phyloP scores from a whole-genome alignment of 2,888 invertebrate species.

The Troides oblongomaculatus region DNA sequence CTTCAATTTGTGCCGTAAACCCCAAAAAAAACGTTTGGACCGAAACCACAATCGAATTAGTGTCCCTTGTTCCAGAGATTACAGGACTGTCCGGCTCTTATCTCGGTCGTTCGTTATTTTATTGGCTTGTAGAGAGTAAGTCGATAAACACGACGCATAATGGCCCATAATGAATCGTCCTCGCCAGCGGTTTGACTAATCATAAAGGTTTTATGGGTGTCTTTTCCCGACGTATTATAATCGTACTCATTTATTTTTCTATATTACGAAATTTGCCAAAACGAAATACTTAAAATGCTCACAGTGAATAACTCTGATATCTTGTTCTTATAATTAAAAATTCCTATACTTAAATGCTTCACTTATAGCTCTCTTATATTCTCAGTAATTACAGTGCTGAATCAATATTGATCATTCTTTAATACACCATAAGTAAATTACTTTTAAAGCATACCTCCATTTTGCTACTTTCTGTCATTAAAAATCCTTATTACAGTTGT shows the following conservation, averaged over 20 bases:
- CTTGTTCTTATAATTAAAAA: background rate
- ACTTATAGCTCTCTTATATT: background rate
- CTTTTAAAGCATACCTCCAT: no score
- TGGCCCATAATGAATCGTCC: conserved; percentile 79
- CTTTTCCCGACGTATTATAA: conserved; percentile 50
- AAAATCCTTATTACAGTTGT: no score
- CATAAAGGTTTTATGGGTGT: conserved; percentile 78
- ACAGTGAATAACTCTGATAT: background rate
- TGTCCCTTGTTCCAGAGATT: conserved; percentile 80
- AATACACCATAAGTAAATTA: no score
- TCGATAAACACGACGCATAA: conserved; percentile 79
- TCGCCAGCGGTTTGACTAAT: conserved; percentile 74
- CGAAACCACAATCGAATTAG: conserved; percentile 81
- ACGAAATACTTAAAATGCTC: background rate
- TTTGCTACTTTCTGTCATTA: no score
- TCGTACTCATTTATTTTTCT: conserved; percentile 17
- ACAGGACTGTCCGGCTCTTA: conserved; percentile 78
- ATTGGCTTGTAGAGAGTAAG: conserved; percentile 78
- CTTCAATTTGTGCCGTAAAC: conserved; percentile 79
- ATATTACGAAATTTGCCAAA: conserved; percentile 10
- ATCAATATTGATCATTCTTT: no score
- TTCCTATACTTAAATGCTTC: background rate
- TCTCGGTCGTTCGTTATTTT: conserved; percentile 80
- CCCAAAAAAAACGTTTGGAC: conserved; percentile 74
- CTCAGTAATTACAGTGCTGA: no score